Evolutionary conservation across 2,113 vertebrate genomes (phyloP), one percentile per base, ranked within the genome.

Genomic region (Lophotis ruficrista): DNA sequence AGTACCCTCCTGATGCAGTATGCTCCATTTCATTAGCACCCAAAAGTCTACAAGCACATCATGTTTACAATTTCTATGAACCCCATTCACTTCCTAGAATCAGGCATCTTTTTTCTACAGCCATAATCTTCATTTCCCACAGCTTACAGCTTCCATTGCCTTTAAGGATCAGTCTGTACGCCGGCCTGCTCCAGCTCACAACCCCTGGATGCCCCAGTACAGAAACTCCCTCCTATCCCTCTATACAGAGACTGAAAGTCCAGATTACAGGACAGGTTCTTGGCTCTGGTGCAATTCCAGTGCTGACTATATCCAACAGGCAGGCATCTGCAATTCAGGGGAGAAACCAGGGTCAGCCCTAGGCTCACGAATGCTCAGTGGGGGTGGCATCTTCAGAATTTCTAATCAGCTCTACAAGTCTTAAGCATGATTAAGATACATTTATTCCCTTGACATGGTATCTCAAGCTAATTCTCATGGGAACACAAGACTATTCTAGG

Each of bases 281-380:
- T 54, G 14, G 8, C 14, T 51, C 54, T 91, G 48, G 50, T 22
- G 37, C 35, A n/a, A 9, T 30, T 80, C 38, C 68, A 57, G 54
- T 3, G 33, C 50, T 45, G 35, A 60, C 30, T 16, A 5, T 11
- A 48, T 2, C 24, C 53, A 27, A 21, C 0, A 2, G 56, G 33
- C 45, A 81, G 18, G 35, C 50, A 60, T 12, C 50, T 61, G 48
- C 58, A 38, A 7, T 9, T 35, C 56, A 22, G 27, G 16, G 23
- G 8, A 84, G 64, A 70, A 70, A n/a, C 9, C n/a, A 28, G 14
- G 9, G 12, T 16, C 73, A 53, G 77, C 18, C 24, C 24, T 57
- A 60, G 20, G 54, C 31, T 93, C 64, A 28, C 2, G 1, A 21
- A 20, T 8, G 15, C 19, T 58, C 51, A 16, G 3, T 4, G 7